Percentiles rank a stretch among this genome's conserved stretches.
These are phyloP conservation scores for Prorops nasuta DNA, from an alignment of 1,140 invertebrate genomes.

Conservation along the genomic window DNA sequence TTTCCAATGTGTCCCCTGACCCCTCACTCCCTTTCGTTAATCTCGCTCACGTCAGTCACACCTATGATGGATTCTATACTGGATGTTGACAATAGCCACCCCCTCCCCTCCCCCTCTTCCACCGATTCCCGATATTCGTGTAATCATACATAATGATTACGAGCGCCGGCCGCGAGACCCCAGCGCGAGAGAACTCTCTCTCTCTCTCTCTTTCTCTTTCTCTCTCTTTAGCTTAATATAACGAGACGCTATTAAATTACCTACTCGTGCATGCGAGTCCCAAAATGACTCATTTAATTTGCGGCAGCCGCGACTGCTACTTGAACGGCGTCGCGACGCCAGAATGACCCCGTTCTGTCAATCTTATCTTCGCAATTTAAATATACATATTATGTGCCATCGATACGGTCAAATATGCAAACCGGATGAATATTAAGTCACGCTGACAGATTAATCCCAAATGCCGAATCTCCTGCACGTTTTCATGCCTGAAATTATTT, in stretches of 20 bases:
- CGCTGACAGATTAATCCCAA: constrained; percentile 27
- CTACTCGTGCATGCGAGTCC: constrained; percentile 39
- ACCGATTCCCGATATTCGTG: too few species aligned
- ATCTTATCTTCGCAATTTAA: constrained; percentile 44
- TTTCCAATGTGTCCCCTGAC: too few species aligned
- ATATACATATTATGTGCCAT: constrained; percentile 45
- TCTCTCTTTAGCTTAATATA: too few species aligned
- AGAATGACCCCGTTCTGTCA: constrained; percentile 51
- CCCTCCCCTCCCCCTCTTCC: too few species aligned
- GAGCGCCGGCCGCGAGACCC: too few species aligned
- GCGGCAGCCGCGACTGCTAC: constrained; percentile 21
- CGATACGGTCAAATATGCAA: constrained; percentile 42
- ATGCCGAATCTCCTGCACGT: constrained; percentile 11
- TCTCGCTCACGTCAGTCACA: too few species aligned
- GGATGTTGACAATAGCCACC: too few species aligned
- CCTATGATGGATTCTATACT: too few species aligned
- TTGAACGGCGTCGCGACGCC: constrained; percentile 33
- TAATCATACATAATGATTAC: too few species aligned
- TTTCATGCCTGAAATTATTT: constrained; percentile 22
- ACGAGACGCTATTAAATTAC: constrained; percentile 46
- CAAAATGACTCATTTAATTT: constrained; percentile 53
- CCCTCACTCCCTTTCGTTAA: too few species aligned
- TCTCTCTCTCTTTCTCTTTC: too few species aligned
- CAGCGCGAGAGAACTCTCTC: too few species aligned
- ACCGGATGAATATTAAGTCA: constrained; percentile 33